Percentiles rank a stretch among this genome's conserved stretches.
Conservation (phyloP, 2,797 vertebrate genomes). For the Bradypodion ventrale region DNA sequence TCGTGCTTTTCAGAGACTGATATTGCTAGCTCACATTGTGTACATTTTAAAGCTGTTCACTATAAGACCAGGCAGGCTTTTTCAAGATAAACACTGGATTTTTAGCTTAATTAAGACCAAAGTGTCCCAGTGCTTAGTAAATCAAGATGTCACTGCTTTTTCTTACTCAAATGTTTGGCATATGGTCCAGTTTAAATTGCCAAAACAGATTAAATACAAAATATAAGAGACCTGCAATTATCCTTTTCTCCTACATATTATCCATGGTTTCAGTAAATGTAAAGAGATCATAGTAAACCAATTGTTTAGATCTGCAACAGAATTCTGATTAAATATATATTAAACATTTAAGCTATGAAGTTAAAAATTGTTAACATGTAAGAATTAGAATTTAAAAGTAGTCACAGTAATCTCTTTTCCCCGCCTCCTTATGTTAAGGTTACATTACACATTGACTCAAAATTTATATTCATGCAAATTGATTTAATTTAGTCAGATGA, state of each 20-base stretch:
- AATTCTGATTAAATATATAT: not conserved
- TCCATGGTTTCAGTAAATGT: not conserved
- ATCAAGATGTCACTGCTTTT: conserved; percentile 51
- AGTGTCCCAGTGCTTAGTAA: conserved; percentile 26
- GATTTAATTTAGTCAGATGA: not conserved
- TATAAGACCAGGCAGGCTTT: not conserved
- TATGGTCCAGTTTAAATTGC: conserved; percentile 37
- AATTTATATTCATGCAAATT: not conserved
- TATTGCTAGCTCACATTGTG: not conserved
- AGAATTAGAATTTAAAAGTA: not conserved
- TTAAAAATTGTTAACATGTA: not conserved
- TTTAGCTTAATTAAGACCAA: conserved; percentile 6
- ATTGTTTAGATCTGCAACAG: not conserved
- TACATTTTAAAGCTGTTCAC: not conserved
- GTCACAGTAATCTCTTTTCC: not conserved
- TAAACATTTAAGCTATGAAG: not conserved
- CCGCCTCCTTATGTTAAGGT: not conserved
- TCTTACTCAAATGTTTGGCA: conserved; percentile 41
- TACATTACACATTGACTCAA: not conserved
- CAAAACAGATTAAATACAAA: conserved; percentile 9
- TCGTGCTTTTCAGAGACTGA: not conserved
- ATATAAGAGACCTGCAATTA: conserved; percentile 12
- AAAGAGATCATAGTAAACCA: not conserved
- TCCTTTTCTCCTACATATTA: not conserved
- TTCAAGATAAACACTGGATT: conserved; percentile 10